A percentile compares a stretch with the other conserved stretches of the same genome.
phyloP scores from a whole-genome alignment of 2,797 vertebrate genomes.

The Semaprochilodus insignis region DNA sequence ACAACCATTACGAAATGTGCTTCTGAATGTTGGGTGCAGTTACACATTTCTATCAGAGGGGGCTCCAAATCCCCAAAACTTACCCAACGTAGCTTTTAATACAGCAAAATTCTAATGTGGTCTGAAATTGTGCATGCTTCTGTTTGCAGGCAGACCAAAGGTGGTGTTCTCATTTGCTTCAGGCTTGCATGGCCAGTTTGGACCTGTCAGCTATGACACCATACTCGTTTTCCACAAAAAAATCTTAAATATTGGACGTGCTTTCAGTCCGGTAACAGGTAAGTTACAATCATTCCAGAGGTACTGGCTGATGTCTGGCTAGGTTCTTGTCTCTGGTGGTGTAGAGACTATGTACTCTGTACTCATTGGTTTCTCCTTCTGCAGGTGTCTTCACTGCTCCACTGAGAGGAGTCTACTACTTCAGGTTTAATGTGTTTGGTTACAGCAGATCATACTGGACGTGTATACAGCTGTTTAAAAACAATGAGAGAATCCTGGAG shows the following conservation, averaged over 20 bases:
- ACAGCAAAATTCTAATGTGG: too few relatives aligned
- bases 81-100: too few relatives aligned
- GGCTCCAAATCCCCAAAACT: too few relatives aligned
- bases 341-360: neutral
- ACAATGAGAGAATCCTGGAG: neutral
- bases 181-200: constrained; percentile 1
- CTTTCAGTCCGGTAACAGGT: too few relatives aligned
- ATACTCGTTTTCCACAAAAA: constrained; percentile 10
- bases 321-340: neutral
- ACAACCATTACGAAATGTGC: too few relatives aligned
- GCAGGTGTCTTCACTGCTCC: constrained; percentile 40
- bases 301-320: neutral
- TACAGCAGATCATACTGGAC: accelerated
- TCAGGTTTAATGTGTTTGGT: constrained; percentile 27
- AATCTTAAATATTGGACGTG: constrained; percentile 31
- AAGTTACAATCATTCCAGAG: too few relatives aligned
- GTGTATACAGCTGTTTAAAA: constrained; percentile 10
- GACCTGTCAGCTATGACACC: neutral
- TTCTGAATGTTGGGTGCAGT: too few relatives aligned
- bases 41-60: too few relatives aligned
- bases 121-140: neutral
- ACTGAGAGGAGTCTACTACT: constrained; percentile 29
- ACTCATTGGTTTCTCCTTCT: neutral
- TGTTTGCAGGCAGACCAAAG: constrained; percentile 16
- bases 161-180: constrained; percentile 31